phyloP scores from a whole-genome alignment of 2,113 vertebrate genomes.

The Mola mola region DNA sequence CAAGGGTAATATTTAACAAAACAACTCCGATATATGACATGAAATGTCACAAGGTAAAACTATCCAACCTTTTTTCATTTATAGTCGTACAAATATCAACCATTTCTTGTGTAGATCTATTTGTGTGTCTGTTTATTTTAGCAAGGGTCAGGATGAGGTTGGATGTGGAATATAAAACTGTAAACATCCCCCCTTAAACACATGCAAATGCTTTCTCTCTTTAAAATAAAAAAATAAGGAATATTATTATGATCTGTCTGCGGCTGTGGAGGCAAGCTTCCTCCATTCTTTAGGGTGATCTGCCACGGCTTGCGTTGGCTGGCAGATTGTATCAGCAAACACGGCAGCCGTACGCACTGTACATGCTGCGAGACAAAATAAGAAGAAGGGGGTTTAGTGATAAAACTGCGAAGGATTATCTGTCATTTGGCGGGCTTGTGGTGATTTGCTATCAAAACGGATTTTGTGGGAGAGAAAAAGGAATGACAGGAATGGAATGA shows the following conservation, averaged over 20 bases:
- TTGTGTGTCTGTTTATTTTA: background rate
- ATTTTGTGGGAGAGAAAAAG: constrained; percentile 58
- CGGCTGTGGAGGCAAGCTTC: constrained; percentile 45
- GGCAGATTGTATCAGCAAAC: constrained; percentile 81
- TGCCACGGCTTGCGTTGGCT: constrained; percentile 60
- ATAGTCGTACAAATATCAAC: background rate
- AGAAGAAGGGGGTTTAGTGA: constrained; percentile 74
- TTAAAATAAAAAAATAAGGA: constrained; percentile 32
- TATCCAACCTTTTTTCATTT: background rate
- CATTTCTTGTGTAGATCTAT: background rate
- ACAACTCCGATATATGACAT: too few species aligned
- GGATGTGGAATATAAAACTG: background rate
- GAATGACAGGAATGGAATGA: constrained; percentile 72
- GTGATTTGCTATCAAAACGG: constrained; percentile 80
- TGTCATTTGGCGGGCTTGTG: constrained; percentile 70
- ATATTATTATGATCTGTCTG: constrained; percentile 62
- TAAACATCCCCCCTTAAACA: constrained; percentile 8
- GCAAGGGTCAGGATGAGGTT: background rate
- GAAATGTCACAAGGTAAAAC: background rate
- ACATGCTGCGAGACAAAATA: constrained; percentile 75
- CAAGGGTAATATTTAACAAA: too few species aligned
- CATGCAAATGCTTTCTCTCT: constrained; percentile 31
- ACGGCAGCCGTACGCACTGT: constrained; percentile 64
- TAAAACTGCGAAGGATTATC: constrained; percentile 84
- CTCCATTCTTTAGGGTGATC: constrained; percentile 73